A percentile compares a stretch with the other conserved stretches of the same genome.
Evolutionary conservation across 2,888 invertebrate species (phyloP).

Genomic region (Lithophane semibrunnea): DNA sequence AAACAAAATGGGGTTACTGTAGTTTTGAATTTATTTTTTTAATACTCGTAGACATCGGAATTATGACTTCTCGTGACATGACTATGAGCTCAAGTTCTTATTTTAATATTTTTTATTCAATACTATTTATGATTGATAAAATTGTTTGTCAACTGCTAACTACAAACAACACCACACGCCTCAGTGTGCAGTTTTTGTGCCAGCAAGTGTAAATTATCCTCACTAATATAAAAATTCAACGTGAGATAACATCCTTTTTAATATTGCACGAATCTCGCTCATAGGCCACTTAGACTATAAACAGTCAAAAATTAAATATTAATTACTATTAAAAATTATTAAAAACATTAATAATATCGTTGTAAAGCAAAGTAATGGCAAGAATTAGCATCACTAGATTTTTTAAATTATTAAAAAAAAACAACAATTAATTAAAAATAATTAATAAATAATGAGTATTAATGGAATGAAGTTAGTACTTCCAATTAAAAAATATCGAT

Average conservation of each 20-base stretch:
- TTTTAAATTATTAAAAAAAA: constrained; percentile 19
- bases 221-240: constrained; percentile 48
- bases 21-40: too few relatives aligned
- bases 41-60: neutral
- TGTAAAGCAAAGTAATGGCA: constrained; percentile 77
- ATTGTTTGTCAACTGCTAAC: constrained; percentile 34
- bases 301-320: constrained; percentile 54
- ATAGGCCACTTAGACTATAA: constrained; percentile 72
- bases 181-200: constrained; percentile 70
- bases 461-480: constrained; percentile 73
- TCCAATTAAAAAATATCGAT: constrained; percentile 40
- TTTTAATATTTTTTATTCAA: too few relatives aligned
- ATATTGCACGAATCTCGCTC: constrained; percentile 76
- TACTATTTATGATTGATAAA: neutral
- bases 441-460: constrained; percentile 74
- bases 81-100: constrained; percentile 4
- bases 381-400: constrained; percentile 68
- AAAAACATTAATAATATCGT: constrained; percentile 68
- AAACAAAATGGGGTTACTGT: neutral
- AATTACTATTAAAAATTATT: constrained; percentile 32
- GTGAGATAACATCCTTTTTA: constrained; percentile 57
- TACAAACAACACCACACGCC: constrained; percentile 25
- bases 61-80: neutral
- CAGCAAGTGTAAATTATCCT: constrained; percentile 60
- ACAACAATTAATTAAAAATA: constrained; percentile 58